Conservation (phyloP, 1,140 invertebrate species). For the Drosophila santomea region DNA sequence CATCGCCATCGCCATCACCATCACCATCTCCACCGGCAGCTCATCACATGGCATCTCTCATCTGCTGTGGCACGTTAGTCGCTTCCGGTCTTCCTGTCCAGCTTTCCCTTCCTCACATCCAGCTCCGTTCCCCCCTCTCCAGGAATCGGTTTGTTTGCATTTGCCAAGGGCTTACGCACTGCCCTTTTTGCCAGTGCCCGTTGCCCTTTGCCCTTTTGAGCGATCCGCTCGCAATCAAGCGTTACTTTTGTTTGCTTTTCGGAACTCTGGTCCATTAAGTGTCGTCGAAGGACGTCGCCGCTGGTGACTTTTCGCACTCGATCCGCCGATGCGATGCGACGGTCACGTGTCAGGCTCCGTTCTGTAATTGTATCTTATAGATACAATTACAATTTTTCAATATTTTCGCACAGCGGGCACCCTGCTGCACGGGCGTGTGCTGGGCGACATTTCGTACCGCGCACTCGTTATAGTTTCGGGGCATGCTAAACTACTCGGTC, state of each 20-base stretch:
- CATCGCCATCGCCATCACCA: constrained; percentile 11
- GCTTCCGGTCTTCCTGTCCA: constrained; percentile 61
- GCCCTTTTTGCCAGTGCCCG: constrained; percentile 49
- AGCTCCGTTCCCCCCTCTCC: background rate
- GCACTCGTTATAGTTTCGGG: constrained; percentile 21
- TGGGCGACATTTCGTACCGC: constrained; percentile 10
- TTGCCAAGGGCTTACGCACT: constrained; percentile 60
- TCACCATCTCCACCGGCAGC: constrained; percentile 11
- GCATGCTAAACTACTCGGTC: background rate
- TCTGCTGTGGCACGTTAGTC: constrained; percentile 60
- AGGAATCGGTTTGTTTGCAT: constrained; percentile 62
- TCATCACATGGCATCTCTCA: constrained; percentile 41
- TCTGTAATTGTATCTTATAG: constrained; percentile 80
- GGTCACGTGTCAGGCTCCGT: constrained; percentile 68
- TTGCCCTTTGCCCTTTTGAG: constrained; percentile 43
- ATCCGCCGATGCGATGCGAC: constrained; percentile 34
- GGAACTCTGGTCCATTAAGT: constrained; percentile 80
- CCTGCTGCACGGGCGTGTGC: constrained; percentile 14
- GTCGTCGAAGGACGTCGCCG: constrained; percentile 40
- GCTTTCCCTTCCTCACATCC: background rate
- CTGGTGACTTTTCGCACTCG: constrained; percentile 38
- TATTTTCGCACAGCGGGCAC: constrained; percentile 75
- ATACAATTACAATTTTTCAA: constrained; percentile 83
- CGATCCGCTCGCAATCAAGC: constrained; percentile 72
- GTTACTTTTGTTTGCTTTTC: constrained; percentile 80